Base-by-base conservation (phyloP, 2,888 invertebrate species). In the Campaea margaritaria region DNA sequence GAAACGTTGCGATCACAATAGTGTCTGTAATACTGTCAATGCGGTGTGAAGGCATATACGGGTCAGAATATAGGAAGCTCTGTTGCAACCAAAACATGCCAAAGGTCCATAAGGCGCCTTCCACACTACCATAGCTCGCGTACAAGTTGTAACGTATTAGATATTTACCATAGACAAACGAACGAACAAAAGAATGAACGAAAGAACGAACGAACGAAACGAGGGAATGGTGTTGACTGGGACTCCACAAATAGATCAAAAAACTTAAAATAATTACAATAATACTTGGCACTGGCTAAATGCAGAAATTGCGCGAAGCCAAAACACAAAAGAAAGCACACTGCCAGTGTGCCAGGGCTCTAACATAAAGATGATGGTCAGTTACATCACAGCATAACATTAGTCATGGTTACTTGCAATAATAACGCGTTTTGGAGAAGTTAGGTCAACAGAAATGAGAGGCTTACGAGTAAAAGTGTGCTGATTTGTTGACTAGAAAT, bases 351-450 rank as follows among this genome's bases (percentile, higher is more conserved):
- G 39, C 5, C 13, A 36, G 41, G 39, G 15, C 45, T 28, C 14
- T 50, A 50, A 50, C 44, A 45, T 49, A 21, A 48, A 34, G 31
- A 39, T 39, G 50, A 51, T 54, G 55, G 41, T 49, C 11, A 49
- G 58, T 67, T 67, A 50, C 68, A 67, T 50, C 60, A 67, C 46
- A 38, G 58, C 64, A 62, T 52, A 62, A 48, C 64, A 67, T 69
- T 65, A 65, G 69, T 69, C 69, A 69, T 69, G 69, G 65, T 67
- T 65, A 65, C 67, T 69, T 65, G 69, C 65, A 55, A 63, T 43
- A 58, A 55, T 66, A 62, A 62, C 34, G 21, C 45, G 54, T 51
- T 62, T 52, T 36, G 50, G 56, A 41, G 58, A 46, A 58, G 64
- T 61, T 66, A 59, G 64, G 63, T 66, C 68, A 66, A 50, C 56